Conservation (phyloP, 1,140 invertebrate genomes). For the Nephila pilipes region DNA sequence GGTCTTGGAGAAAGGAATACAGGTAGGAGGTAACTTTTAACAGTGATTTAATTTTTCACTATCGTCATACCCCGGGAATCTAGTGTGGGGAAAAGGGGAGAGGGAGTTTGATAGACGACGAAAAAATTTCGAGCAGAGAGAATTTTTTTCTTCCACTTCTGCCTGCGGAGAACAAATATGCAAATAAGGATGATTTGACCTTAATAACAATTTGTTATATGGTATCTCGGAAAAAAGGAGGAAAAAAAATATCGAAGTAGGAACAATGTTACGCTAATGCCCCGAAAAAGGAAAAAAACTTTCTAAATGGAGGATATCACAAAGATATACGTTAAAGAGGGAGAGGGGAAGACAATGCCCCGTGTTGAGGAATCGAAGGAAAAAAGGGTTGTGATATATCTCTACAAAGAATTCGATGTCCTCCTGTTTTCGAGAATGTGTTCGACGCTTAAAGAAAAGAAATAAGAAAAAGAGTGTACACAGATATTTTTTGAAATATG, state of each 20-base stretch:
- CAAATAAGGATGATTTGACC: conserved; percentile 72
- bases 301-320: conserved; percentile 32
- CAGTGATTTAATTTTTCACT: conserved; percentile 72
- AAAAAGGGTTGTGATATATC: conserved; percentile 71
- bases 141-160: conserved; percentile 22
- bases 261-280: conserved; percentile 45
- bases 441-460: conserved; percentile 58
- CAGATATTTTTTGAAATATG: background rate
- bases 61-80: conserved; percentile 43
- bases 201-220: conserved; percentile 76
- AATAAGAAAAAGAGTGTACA: conserved; percentile 16
- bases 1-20: conserved; percentile 11
- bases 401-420: conserved; percentile 61
- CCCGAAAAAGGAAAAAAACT: background rate
- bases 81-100: conserved; percentile 11
- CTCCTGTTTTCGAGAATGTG: conserved; percentile 18
- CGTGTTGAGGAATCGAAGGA: conserved; percentile 21
- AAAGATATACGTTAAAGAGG: conserved; percentile 12
- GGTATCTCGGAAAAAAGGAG: conserved; percentile 15
- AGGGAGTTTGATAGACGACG: background rate
- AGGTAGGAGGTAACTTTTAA: conserved; percentile 74
- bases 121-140: conserved; percentile 11
- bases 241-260: conserved; percentile 2
- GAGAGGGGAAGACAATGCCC: background rate
- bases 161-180: conserved; percentile 50